Evolutionary conservation across 2,888 invertebrate genomes (phyloP).

Genomic region (Chrysolina oricalcia): DNA sequence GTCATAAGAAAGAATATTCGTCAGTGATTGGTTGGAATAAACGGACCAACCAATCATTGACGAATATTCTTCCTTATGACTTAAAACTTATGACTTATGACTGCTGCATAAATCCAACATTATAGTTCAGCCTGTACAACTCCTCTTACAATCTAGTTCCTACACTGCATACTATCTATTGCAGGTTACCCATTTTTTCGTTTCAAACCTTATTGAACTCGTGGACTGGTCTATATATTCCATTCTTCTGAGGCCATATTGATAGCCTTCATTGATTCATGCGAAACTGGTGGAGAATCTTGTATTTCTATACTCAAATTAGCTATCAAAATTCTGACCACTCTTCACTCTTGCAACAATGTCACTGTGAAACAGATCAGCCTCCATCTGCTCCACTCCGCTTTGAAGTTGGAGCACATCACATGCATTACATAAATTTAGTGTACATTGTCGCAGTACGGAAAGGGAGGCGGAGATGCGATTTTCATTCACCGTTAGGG

Average conservation of each 20-base stretch:
- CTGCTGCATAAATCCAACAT: no score
- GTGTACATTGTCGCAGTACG: slow-evolving; percentile 40
- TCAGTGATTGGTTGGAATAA: no score
- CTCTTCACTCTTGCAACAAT: slow-evolving; percentile 4
- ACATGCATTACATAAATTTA: slow-evolving; percentile 28
- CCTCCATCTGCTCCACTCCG: slow-evolving; percentile 11
- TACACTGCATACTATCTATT: no score
- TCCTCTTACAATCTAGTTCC: no score
- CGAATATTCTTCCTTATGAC: no score
- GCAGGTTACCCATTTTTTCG: no score
- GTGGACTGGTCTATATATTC: no score
- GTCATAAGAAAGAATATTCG: no score
- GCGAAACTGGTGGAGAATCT: neutral
- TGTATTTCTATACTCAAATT: neutral
- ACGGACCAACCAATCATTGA: no score
- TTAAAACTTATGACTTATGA: no score
- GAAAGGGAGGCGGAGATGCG: slow-evolving; percentile 37
- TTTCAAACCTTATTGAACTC: no score
- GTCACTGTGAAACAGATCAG: slow-evolving; percentile 9
- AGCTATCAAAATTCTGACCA: slow-evolving; percentile 12
- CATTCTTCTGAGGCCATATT: neutral
- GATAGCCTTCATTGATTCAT: neutral
- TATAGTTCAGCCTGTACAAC: no score
- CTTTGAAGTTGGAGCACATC: slow-evolving; percentile 32
- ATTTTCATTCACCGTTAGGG: slow-evolving; percentile 50